Evolutionary conservation across 2,797 vertebrate species (phyloP).

Genomic region (Cyclura pinguis): DNA sequence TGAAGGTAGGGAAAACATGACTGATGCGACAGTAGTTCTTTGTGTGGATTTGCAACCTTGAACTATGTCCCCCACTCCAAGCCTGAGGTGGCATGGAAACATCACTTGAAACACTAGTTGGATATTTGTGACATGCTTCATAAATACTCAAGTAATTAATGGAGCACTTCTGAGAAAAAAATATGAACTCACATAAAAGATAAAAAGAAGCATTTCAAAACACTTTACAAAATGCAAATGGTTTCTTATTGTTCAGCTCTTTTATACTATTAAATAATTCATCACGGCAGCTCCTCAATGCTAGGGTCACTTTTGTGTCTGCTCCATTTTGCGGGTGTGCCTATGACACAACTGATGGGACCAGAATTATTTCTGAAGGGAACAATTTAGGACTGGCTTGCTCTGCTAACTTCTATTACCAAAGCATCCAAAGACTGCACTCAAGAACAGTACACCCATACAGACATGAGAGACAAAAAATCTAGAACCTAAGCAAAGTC

Average conservation of each 20-base stretch:
- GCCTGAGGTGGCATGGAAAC: constrained; percentile 19
- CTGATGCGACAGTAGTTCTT: not conserved
- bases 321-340: constrained; percentile 39
- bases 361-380: constrained; percentile 58
- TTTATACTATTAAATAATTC: constrained; percentile 38
- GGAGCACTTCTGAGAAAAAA: constrained; percentile 36
- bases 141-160: not conserved
- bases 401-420: constrained; percentile 64
- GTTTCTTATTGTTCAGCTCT: constrained; percentile 15
- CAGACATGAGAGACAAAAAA: constrained; percentile 44
- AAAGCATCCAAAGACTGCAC: constrained; percentile 51
- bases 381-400: constrained; percentile 61
- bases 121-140: constrained; percentile 10
- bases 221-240: constrained; percentile 29
- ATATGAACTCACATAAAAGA: constrained; percentile 20
- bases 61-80: constrained; percentile 10
- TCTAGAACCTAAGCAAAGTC: constrained; percentile 40
- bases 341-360: constrained; percentile 46
- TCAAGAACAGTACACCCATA: constrained; percentile 51
- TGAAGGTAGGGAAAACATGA: not conserved
- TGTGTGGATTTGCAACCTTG: constrained; percentile 14
- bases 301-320: constrained; percentile 35
- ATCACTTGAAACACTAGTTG: not conserved
- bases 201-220: constrained; percentile 36
- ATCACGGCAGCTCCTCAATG: constrained; percentile 39